A percentile compares a stretch with the other conserved stretches of the same genome.
Conservation (phyloP, 2,113 vertebrate species). For the Protomyctophum bolini region DNA sequence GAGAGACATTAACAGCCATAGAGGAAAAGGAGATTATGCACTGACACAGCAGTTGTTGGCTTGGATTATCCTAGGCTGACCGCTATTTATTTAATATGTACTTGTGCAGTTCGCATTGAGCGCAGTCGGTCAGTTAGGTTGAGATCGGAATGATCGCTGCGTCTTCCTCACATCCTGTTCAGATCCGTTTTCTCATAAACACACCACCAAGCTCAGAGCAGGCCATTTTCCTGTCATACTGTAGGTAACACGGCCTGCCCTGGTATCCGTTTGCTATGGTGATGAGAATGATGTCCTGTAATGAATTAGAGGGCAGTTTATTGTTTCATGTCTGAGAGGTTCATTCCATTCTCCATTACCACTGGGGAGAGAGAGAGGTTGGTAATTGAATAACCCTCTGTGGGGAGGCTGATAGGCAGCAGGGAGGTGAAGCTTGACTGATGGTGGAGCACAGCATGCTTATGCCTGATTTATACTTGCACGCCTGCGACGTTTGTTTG, state of each 20-base stretch:
- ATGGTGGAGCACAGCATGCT: conserved; percentile 26
- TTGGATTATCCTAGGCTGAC: conserved; percentile 37
- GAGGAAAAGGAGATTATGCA: background rate
- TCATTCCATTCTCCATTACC: conserved; percentile 64
- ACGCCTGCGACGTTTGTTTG: too few relatives aligned
- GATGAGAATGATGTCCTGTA: conserved; percentile 32
- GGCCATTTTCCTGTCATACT: too few relatives aligned
- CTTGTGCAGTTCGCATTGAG: too few relatives aligned
- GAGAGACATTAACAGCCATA: background rate
- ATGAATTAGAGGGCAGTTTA: conserved; percentile 47
- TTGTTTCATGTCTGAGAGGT: conserved; percentile 57
- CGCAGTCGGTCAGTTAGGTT: too few relatives aligned
- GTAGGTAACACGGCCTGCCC: too few relatives aligned
- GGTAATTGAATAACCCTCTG: conserved; percentile 69
- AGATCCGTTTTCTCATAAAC: too few relatives aligned
- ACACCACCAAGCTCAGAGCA: too few relatives aligned
- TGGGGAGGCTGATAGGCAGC: conserved; percentile 57
- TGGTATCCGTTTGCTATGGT: background rate
- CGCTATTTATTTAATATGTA: background rate
- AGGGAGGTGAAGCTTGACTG: conserved; percentile 43
- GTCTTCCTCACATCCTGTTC: too few relatives aligned
- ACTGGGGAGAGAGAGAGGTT: conserved; percentile 21
- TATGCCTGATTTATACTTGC: too few relatives aligned
- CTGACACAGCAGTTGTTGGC: background rate
- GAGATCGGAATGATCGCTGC: too few relatives aligned